Evolutionary conservation across 2,113 vertebrate species (phyloP).

Genomic region (Albula goreensis): DNA sequence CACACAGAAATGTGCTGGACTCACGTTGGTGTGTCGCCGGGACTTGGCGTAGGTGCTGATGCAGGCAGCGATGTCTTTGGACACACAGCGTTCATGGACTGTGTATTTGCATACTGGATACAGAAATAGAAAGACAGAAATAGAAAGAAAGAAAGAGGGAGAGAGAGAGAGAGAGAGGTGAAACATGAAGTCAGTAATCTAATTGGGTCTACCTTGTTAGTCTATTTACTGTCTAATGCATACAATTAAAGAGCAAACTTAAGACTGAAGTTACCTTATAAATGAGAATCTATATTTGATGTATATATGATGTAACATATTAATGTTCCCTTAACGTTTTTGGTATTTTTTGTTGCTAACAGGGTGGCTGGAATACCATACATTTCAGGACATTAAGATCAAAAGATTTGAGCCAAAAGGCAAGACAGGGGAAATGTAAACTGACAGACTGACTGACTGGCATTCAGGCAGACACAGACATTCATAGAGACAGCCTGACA

Average conservation of each 20-base stretch:
- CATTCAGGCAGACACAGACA: not conserved
- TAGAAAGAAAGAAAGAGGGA: not conserved
- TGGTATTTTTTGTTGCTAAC: no score
- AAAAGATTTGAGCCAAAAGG: no score
- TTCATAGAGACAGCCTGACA: not conserved
- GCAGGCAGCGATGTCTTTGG: constrained; percentile 87
- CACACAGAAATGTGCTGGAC: constrained; percentile 45
- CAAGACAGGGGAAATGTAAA: no score
- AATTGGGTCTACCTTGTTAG: no score
- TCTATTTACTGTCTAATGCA: no score
- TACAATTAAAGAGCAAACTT: no score
- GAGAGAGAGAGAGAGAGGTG: not conserved
- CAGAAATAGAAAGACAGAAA: not conserved
- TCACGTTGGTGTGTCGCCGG: constrained; percentile 80
- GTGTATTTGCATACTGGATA: constrained; percentile 91
- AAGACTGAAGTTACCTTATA: no score
- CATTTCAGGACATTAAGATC: no score
- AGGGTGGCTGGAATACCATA: no score
- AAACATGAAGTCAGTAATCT: not conserved
- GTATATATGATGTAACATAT: no score
- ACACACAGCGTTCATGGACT: constrained; percentile 88
- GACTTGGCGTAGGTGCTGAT: constrained; percentile 91
- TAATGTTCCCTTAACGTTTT: no score
- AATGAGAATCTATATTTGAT: no score
- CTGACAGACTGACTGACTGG: not conserved